Percentiles rank a stretch among this genome's conserved stretches.
These are phyloP conservation scores for Pyrochroa serraticornis DNA, from an alignment of 2,888 invertebrate genomes.

Conservation along the genomic window DNA sequence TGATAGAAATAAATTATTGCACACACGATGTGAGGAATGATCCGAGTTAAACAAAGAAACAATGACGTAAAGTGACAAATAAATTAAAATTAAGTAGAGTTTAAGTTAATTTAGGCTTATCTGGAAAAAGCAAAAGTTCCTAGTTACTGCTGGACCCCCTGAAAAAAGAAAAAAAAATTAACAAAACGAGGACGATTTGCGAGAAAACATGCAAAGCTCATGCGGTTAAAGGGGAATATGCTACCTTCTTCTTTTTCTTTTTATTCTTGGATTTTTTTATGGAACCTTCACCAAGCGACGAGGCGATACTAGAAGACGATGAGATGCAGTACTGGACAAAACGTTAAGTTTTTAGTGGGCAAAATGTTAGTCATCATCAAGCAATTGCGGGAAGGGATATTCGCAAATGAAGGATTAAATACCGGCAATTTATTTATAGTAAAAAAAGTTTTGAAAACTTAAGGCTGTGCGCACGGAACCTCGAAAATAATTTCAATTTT, in stretches of 20 bases:
- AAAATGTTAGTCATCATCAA: slow-evolving; percentile 25
- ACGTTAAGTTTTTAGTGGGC: slow-evolving; percentile 12
- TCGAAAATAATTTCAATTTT: too few species aligned
- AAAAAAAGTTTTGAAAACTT: too few species aligned
- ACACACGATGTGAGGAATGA: slow-evolving; percentile 39
- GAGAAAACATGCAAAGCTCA: slow-evolving; percentile 21
- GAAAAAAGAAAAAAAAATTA: slow-evolving; percentile 15
- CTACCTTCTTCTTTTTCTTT: slow-evolving; percentile 47
- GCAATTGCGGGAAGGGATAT: too few species aligned
- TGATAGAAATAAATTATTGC: slow-evolving; percentile 36
- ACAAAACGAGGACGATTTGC: slow-evolving; percentile 13
- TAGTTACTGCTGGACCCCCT: slow-evolving; percentile 18
- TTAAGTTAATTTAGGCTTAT: slow-evolving; percentile 8
- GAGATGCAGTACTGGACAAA: slow-evolving; percentile 38
- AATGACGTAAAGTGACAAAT: slow-evolving; percentile 21
- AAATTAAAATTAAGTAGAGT: slow-evolving; percentile 15
- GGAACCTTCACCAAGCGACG: slow-evolving; percentile 36
- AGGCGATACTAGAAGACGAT: slow-evolving; percentile 45
- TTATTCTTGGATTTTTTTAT: slow-evolving; percentile 47
- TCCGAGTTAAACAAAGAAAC: slow-evolving; percentile 29
- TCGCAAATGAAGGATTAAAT: too few species aligned
- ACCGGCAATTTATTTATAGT: too few species aligned
- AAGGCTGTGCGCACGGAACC: too few species aligned
- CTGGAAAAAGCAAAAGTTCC: background rate
- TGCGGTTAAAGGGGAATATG: slow-evolving; percentile 1